Evolutionary conservation across 2,797 vertebrate species (phyloP), one percentile per base, ranked within the genome.

Genomic region (Siniperca undulata): DNA sequence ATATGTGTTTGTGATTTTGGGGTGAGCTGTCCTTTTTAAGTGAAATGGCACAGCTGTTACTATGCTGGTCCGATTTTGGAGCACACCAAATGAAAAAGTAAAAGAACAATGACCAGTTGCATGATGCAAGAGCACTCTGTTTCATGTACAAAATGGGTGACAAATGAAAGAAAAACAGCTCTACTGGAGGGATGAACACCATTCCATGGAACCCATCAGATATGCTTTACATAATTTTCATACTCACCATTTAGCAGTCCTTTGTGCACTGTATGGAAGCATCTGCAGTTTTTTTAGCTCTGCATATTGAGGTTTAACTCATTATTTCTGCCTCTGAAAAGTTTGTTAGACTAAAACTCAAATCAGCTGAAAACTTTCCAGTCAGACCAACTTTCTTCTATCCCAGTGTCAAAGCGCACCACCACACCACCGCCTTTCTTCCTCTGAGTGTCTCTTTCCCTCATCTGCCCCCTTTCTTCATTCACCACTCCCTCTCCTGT

Each of bases 401-500:
- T 40, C 7, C 20, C 9, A 46, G 13, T 12, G 2, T 62, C 74
- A 53, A 30, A 30, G 34, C 11, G 17, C 44, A n/a, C 58, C 58
- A 34, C 40, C 22, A 60, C 24, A n/a, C 44, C 38, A 6, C 46
- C 17, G 58, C 48, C 67, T 64, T 56, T 67, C 52, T 40, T 70
- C 48, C 24, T 46, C 46, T 10, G 20, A 19, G 48, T 30, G 36
- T 74, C 40, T 22, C 20, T 70, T 79, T 24, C 50, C 74, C 64
- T 85, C 72, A 42, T 72, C 60, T 56, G 34, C 65, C 79, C 70
- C 46, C 64, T 74, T 78, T 80, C 38, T 77, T 82, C 66, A 68
- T 2, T 4, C 16, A 11, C 36, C 4, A 24, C 76, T 56, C 24
- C 56, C 61, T 40, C 68, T 75, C 77, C 74, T 75, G 77, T 80